Conservation (phyloP, 2,113 vertebrate genomes). For the Notothenia rossii region DNA sequence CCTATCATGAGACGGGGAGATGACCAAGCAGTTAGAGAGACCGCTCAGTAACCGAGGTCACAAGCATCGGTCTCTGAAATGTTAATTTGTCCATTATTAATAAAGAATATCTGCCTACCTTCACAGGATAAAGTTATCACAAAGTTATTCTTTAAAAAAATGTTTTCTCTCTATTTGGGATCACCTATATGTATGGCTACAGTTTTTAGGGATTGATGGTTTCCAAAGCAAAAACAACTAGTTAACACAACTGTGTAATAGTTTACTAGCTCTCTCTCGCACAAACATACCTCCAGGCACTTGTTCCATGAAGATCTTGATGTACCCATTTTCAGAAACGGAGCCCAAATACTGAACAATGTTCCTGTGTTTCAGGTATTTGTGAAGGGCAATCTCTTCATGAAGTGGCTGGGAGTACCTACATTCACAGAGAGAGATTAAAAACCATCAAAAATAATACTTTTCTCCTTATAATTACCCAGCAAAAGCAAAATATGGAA, state of each 20-base stretch:
- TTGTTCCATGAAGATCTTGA: slow-evolving; percentile 99
- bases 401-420: slow-evolving; percentile 98
- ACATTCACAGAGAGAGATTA: slow-evolving; percentile 7
- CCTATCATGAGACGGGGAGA: slow-evolving; percentile 59
- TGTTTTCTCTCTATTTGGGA: no score
- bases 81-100: background rate
- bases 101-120: background rate
- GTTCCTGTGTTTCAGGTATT: slow-evolving; percentile 98
- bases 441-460: no score
- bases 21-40: slow-evolving; percentile 53
- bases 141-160: background rate
- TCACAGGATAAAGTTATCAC: background rate
- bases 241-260: background rate
- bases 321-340: slow-evolving; percentile 96
- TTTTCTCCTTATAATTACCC: no score
- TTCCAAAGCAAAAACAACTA: background rate
- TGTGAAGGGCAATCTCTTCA: slow-evolving; percentile 98
- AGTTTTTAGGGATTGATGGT: background rate
- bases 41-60: slow-evolving; percentile 27
- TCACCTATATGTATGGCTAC: no score
- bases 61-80: slow-evolving; percentile 23
- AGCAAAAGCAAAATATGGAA: no score
- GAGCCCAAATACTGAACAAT: slow-evolving; percentile 99
- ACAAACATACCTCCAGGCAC: slow-evolving; percentile 89
- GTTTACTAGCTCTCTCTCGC: background rate